phyloP scores from a whole-genome alignment of 2,888 invertebrate species.

The Tipula unca region DNA sequence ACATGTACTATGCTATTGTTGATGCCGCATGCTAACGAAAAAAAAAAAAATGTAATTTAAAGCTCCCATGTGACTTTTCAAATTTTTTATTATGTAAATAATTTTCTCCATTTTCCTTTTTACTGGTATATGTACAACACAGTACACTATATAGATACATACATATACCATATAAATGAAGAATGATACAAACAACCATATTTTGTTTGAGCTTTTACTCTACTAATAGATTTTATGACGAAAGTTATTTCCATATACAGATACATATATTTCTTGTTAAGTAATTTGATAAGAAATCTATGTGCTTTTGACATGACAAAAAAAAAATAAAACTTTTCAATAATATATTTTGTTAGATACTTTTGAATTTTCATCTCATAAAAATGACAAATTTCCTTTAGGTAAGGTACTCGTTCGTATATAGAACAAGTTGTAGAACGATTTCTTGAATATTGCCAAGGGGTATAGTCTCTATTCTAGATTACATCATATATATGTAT shows the following conservation, averaged over 20 bases:
- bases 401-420: neutral
- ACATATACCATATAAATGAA: neutral
- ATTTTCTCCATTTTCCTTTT: neutral
- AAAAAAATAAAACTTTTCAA: neutral
- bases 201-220: neutral
- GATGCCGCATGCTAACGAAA: neutral
- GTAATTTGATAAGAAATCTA: slow-evolving; percentile 8
- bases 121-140: neutral
- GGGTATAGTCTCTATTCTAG: neutral
- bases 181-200: neutral
- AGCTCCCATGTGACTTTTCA: neutral
- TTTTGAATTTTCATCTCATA: neutral
- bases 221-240: neutral
- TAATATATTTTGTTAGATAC: neutral
- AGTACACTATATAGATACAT: too few relatives aligned
- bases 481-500: neutral
- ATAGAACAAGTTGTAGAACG: neutral
- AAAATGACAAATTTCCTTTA: neutral
- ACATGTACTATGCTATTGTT: neutral
- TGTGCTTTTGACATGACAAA: neutral
- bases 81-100: neutral
- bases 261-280: neutral
- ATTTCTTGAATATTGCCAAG: neutral
- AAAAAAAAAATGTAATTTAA: neutral
- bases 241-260: neutral